Evolutionary conservation across 2,888 invertebrate genomes (phyloP), one percentile per base, ranked within the genome.

Genomic region (Drosophila planitibia): DNA sequence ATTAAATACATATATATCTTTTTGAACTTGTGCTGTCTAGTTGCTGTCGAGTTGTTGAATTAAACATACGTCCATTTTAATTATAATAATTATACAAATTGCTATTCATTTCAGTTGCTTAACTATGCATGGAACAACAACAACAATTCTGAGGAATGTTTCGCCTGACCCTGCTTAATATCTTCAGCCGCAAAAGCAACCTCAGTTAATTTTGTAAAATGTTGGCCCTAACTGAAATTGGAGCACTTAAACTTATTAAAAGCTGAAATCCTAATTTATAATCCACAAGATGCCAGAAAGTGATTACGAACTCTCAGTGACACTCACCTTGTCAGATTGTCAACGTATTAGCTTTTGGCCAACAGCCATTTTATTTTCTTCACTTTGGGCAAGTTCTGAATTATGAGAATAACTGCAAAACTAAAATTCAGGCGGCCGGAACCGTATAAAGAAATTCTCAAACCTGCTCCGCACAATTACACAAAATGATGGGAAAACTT

Each of bases 401-500:
- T 62, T 25, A 49, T 65, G 35, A 59, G 61, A 51, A 39, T 39
- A 57, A 41, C 39, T 57, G 28, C 1, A 39, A 57, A 57, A 57
- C 39, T 57, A 57, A 57, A 74, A 86, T 72, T 83, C 72, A 35
- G 61, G 41, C 59, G 51, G 52, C 60, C 63, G 44, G 52, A 62
- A 51, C 70, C 76, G 62, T 79, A 75, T 79, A 88, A 71, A 79
- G 25, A 47, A 83, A 84, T 84, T 82, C 79, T 25, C 39, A 68
- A 83, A 79, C 79, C 82, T 84, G 54, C 69, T 79, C 83, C 85
- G 80, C 89, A 79, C 68, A 79, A 84, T 84, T 87, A 84, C 74
- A 59, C 70, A 73, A 73, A 82, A 79, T 85, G 83, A 84, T 88
- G 84, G 75, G 83, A 79, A 84, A 84, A 84, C 64, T 83, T 88